These are phyloP conservation scores for Apodemus speciosus DNA, from an alignment of 2,113 vertebrate species.

Conservation along the genomic window DNA sequence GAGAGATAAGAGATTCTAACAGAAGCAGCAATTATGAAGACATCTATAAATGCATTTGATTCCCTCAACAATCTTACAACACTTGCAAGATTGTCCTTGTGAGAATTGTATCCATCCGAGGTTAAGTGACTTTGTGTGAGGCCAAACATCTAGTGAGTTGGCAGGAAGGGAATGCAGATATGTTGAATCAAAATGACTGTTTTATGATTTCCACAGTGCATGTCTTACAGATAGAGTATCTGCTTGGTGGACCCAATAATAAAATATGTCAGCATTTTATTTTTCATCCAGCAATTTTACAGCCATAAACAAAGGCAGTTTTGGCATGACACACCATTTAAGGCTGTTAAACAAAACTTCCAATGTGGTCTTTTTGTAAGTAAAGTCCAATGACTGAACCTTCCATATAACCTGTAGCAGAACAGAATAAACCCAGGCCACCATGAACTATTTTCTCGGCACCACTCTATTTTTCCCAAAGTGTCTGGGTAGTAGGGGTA, in stretches of 20 bases:
- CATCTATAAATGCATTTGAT: not conserved
- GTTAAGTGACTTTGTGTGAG: not conserved
- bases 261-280: constrained; percentile 28
- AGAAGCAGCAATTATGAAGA: not conserved
- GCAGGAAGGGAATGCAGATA: not conserved
- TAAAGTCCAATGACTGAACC: not conserved
- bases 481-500: no score
- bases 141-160: not conserved
- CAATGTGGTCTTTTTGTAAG: not conserved
- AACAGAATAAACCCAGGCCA: not conserved
- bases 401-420: not conserved
- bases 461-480: no score
- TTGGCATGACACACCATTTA: constrained; percentile 12
- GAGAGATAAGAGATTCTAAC: not conserved
- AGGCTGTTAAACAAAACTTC: not conserved
- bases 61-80: not conserved
- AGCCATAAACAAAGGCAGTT: constrained; percentile 41
- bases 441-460: not conserved
- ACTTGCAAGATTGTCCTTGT: not conserved
- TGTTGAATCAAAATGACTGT: not conserved
- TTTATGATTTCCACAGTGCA: not conserved
- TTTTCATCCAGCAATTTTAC: constrained; percentile 17
- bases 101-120: not conserved
- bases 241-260: not conserved
- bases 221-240: constrained; percentile 1